Percentiles rank a stretch among this genome's conserved stretches.
Conservation (phyloP, 2,797 vertebrate species). For the Pempheris klunzingeri region DNA sequence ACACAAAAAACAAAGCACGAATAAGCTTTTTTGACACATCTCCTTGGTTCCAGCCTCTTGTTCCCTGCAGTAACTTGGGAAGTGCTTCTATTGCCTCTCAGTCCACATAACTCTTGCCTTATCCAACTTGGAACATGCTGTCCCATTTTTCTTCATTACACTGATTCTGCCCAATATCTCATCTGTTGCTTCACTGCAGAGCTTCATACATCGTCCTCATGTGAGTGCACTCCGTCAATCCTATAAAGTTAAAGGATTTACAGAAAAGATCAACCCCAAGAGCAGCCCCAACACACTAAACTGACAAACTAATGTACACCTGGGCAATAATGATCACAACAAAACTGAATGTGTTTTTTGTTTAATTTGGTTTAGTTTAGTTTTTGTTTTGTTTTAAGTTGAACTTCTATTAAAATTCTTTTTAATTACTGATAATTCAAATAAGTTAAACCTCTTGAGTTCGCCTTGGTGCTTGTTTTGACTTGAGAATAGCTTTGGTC, state of each 20-base stretch:
- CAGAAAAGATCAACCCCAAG: slow-evolving; percentile 27
- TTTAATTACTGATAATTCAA: not conserved
- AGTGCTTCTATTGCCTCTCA: slow-evolving; percentile 19
- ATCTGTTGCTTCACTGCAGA: slow-evolving; percentile 25
- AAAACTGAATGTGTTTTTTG: not conserved
- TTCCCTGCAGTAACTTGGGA: slow-evolving; percentile 47
- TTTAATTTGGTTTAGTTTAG: no score
- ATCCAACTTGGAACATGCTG: slow-evolving; percentile 52
- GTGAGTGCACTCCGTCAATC: slow-evolving; percentile 25
- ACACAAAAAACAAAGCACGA: slow-evolving; percentile 61
- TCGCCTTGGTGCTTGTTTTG: not conserved
- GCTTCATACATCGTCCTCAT: slow-evolving; percentile 36
- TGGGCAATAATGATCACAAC: slow-evolving; percentile 1
- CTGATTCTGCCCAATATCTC: slow-evolving; percentile 34
- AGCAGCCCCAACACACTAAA: slow-evolving; percentile 29
- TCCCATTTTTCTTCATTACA: slow-evolving; percentile 50
- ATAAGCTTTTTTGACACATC: slow-evolving; percentile 68
- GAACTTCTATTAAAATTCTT: not conserved
- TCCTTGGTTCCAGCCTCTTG: slow-evolving; percentile 41
- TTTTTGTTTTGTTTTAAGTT: not conserved
- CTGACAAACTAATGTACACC: not conserved
- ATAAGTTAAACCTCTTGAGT: not conserved
- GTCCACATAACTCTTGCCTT: slow-evolving; percentile 15
- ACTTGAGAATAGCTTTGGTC: no score
- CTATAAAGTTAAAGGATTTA: slow-evolving; percentile 28